Evolutionary conservation across 2,797 vertebrate genomes (phyloP).

Genomic region (Catharus ustulatus): DNA sequence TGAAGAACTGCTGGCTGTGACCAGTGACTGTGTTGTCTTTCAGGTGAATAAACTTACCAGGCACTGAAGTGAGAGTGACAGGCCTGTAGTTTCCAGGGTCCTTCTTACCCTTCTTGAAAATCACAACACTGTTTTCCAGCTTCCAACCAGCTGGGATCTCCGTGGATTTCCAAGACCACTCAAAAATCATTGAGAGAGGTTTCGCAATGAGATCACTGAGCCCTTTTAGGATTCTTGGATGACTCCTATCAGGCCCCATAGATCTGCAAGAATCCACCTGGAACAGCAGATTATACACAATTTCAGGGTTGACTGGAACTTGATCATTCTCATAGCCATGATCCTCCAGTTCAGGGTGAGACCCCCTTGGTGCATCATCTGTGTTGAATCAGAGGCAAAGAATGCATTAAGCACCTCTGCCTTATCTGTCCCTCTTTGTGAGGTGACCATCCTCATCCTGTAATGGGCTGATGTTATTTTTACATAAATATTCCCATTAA

Average conservation of each 20-base stretch:
- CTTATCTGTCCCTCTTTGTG: not conserved
- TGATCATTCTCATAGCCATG: fast-evolving
- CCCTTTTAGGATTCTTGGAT: not conserved
- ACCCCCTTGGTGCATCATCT: not conserved
- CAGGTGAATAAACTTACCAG: not conserved
- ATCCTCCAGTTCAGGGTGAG: not conserved
- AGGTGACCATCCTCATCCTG: not conserved
- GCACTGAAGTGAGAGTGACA: not conserved
- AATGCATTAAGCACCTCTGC: not conserved
- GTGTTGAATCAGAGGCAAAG: not conserved
- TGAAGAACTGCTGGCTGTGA: not conserved
- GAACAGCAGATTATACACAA: not conserved
- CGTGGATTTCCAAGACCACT: not conserved
- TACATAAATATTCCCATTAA: not conserved
- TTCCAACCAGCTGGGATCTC: not conserved
- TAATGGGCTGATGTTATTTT: not conserved
- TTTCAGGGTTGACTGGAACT: not conserved
- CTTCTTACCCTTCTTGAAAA: not conserved
- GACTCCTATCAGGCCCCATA: not conserved
- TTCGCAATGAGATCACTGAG: not conserved
- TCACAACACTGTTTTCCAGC: too few species aligned
- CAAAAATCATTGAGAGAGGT: not conserved
- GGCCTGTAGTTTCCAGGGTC: not conserved
- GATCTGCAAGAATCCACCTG: not conserved
- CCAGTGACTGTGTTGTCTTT: not conserved